A percentile compares a stretch with the other conserved stretches of the same genome.
phyloP scores from a whole-genome alignment of 2,797 vertebrate species.

The Fratercula arctica region DNA sequence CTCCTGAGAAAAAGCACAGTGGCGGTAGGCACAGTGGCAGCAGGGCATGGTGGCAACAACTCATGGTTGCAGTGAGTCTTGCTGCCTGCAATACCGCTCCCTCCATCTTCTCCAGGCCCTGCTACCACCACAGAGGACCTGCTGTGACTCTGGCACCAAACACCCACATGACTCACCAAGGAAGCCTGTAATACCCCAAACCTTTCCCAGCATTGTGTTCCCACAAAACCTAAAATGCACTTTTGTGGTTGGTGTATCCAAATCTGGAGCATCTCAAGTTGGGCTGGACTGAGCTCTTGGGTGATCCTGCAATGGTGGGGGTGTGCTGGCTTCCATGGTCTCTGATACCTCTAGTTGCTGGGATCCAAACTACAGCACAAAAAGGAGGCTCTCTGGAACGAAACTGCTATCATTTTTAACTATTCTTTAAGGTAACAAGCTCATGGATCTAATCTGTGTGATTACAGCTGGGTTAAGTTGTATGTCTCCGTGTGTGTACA shows the following conservation, averaged over 20 bases:
- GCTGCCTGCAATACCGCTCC: not conserved
- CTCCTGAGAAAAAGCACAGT: not conserved
- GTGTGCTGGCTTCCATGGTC: accelerated
- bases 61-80: not conserved
- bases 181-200: not conserved
- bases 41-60: not conserved
- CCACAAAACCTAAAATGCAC: not conserved
- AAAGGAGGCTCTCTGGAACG: not conserved
- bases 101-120: not conserved
- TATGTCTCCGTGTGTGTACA: accelerated
- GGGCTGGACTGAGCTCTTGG: not conserved
- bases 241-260: not conserved
- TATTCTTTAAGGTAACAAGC: not conserved
- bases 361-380: not conserved
- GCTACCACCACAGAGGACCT: not conserved
- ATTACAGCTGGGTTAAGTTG: not conserved
- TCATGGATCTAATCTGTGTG: not conserved
- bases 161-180: accelerated
- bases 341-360: not conserved
- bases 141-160: not conserved
- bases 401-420: not conserved
- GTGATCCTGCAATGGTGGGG: accelerated
- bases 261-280: not conserved
- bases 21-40: not conserved
- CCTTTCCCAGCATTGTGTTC: accelerated